Conservation (phyloP, 2,113 vertebrate species). For the Toxostoma redivivum region DNA sequence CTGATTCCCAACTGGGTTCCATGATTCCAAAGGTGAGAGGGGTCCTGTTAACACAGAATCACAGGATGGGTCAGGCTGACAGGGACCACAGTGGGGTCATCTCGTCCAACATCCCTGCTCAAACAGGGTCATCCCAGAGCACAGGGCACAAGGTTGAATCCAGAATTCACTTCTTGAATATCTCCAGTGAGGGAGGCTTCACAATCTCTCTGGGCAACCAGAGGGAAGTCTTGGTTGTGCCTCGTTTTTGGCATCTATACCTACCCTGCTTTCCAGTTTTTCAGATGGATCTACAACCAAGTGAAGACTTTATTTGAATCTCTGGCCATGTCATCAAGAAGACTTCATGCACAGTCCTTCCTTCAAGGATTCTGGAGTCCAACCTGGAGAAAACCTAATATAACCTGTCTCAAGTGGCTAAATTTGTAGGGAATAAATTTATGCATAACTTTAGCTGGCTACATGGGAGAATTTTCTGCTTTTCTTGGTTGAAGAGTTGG, state of each 20-base stretch:
- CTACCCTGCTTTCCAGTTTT: background rate
- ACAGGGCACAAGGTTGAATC: background rate
- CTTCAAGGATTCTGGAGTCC: background rate
- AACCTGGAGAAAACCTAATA: background rate
- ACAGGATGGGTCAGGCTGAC: background rate
- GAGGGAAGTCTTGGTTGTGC: background rate
- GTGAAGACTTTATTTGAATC: background rate
- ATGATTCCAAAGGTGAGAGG: background rate
- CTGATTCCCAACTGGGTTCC: background rate
- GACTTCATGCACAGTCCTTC: background rate
- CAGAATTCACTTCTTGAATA: background rate
- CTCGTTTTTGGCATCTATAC: background rate
- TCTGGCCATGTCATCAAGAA: background rate
- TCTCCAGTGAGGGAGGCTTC: background rate
- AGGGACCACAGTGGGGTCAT: background rate
- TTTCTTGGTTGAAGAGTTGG: background rate
- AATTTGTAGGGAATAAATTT: background rate
- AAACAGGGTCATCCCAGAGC: background rate
- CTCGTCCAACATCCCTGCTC: background rate
- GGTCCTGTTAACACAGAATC: background rate
- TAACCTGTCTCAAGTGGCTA: background rate
- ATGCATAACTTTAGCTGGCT: background rate
- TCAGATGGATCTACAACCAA: background rate
- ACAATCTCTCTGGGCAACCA: background rate
- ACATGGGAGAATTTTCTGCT: background rate